Percentiles rank a stretch among this genome's conserved stretches.
phyloP scores from a whole-genome alignment of 2,797 vertebrate genomes.

The Eulemur albifrons region DNA sequence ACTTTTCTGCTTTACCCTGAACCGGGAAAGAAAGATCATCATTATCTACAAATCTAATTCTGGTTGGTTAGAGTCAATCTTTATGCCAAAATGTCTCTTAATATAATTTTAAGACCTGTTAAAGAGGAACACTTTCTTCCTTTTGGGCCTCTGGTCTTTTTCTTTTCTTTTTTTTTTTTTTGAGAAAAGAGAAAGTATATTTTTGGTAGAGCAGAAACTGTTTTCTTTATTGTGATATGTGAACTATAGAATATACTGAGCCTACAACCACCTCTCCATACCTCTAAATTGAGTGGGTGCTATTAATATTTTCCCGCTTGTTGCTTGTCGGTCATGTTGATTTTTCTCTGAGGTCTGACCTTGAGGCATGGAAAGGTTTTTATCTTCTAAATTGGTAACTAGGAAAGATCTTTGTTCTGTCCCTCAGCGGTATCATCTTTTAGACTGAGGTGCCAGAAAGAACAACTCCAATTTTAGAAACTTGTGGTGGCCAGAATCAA shows the following conservation, averaged over 20 bases:
- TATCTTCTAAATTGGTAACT: slow-evolving; percentile 39
- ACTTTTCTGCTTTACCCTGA: neutral
- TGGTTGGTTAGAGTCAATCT: neutral
- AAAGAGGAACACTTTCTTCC: neutral
- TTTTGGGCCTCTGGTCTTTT: neutral
- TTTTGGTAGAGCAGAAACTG: neutral
- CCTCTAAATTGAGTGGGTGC: neutral
- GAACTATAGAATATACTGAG: neutral
- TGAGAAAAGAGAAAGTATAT: neutral
- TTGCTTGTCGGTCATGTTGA: neutral
- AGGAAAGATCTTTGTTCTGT: neutral
- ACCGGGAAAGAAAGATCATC: neutral
- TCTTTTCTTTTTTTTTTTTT: neutral
- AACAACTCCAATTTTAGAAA: neutral
- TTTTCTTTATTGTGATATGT: neutral
- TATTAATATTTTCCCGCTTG: neutral
- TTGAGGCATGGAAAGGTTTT: slow-evolving; percentile 1
- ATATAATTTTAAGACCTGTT: neutral
- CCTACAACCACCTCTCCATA: neutral
- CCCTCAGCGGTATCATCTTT: neutral
- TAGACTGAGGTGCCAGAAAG: neutral
- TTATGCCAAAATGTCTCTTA: neutral
- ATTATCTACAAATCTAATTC: neutral
- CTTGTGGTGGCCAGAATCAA: neutral
- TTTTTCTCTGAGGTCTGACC: slow-evolving; percentile 8